phyloP scores from a whole-genome alignment of 1,140 invertebrate species.

The Lucilia sericata region DNA sequence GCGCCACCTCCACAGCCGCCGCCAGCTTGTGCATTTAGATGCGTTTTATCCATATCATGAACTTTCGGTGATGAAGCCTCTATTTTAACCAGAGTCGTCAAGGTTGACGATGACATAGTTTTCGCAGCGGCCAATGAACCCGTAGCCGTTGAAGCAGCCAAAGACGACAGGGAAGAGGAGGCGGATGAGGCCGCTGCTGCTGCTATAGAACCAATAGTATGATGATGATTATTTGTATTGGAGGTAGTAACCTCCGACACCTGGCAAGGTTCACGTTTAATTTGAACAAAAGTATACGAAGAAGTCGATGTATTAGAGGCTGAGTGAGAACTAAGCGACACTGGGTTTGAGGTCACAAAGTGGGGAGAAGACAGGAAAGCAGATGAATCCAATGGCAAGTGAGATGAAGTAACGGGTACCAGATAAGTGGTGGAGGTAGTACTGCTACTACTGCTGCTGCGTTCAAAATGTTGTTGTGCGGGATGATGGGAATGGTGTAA shows the following conservation, averaged over 20 bases:
- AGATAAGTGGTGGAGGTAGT: constrained; percentile 55
- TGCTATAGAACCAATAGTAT: constrained; percentile 46
- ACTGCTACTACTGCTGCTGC: constrained; percentile 27
- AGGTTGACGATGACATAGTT: constrained; percentile 59
- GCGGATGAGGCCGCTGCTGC: constrained; percentile 26
- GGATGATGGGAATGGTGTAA: not conserved
- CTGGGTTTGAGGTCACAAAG: constrained; percentile 53
- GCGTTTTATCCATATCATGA: constrained; percentile 51
- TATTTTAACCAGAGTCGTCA: constrained; percentile 68
- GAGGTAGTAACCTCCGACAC: constrained; percentile 76
- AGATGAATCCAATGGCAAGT: constrained; percentile 53
- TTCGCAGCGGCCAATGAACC: constrained; percentile 52
- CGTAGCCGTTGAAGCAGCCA: not conserved
- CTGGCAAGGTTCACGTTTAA: constrained; percentile 76
- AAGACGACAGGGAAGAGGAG: constrained; percentile 49
- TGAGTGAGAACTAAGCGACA: constrained; percentile 29
- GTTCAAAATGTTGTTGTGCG: constrained; percentile 45
- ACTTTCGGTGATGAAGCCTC: constrained; percentile 70
- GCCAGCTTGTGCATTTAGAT: constrained; percentile 6
- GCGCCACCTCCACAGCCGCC: not conserved
- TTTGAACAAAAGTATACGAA: constrained; percentile 67
- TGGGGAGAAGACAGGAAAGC: constrained; percentile 47
- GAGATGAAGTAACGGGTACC: constrained; percentile 56
- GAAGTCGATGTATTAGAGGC: constrained; percentile 52
- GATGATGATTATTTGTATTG: constrained; percentile 67